phyloP scores from a whole-genome alignment of 2,113 vertebrate genomes.

The Ailurus styani region DNA sequence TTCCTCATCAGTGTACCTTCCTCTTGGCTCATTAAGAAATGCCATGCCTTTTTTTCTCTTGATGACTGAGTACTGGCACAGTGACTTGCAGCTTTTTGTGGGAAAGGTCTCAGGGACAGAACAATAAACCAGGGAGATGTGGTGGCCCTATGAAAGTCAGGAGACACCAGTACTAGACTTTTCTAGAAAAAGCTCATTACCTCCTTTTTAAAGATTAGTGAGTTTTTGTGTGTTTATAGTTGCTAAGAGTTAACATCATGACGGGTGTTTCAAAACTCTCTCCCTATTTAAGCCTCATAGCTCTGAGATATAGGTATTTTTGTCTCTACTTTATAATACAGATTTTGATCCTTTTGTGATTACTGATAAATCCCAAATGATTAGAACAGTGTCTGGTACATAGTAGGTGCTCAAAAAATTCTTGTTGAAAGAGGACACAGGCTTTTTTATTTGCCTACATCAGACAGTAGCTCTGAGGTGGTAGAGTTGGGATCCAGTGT shows the following conservation, averaged over 20 bases:
- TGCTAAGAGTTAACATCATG: background rate
- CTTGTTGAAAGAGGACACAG: background rate
- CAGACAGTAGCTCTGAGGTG: accelerated
- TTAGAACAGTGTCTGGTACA: background rate
- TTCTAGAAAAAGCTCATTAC: background rate
- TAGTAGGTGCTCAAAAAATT: background rate
- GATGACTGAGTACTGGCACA: background rate
- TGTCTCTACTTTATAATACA: background rate
- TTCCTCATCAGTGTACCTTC: background rate
- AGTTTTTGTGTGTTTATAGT: background rate
- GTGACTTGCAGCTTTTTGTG: background rate
- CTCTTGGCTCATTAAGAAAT: background rate
- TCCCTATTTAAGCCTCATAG: background rate
- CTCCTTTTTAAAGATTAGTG: background rate
- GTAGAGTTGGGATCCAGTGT: background rate
- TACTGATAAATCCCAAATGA: background rate
- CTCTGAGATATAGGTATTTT: background rate
- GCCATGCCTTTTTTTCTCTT: background rate
- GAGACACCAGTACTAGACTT: background rate
- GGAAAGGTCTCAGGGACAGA: background rate
- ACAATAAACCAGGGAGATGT: background rate
- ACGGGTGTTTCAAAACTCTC: background rate
- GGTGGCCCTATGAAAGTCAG: background rate
- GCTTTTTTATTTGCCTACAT: background rate
- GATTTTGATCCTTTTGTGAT: background rate